Percentiles rank a stretch among this genome's conserved stretches.
phyloP scores from a whole-genome alignment of 2,113 vertebrate genomes.

The Alaudala cheleensis region DNA sequence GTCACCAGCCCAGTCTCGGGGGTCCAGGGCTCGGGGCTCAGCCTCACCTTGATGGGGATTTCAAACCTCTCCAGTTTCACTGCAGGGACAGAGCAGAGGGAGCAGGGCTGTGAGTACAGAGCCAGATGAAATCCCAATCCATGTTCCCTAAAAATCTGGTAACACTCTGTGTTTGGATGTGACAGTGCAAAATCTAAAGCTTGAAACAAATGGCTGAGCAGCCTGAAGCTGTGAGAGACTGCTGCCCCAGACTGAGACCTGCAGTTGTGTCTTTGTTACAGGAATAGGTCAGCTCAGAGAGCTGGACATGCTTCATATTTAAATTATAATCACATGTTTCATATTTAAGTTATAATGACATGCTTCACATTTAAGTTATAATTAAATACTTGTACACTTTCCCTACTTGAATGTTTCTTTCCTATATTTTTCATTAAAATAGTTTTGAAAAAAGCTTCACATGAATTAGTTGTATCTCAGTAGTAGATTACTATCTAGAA shows the following conservation, averaged over 20 bases:
- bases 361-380: too few species aligned
- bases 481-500: not conserved
- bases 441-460: not conserved
- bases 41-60: slow-evolving; percentile 90
- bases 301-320: not conserved
- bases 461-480: not conserved
- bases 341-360: too few species aligned
- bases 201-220: not conserved
- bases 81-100: slow-evolving; percentile 53
- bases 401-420: not conserved
- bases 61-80: slow-evolving; percentile 96
- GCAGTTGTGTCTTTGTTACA: not conserved
- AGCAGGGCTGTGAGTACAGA: not conserved
- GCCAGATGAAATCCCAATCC: not conserved
- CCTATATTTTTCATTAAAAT: not conserved
- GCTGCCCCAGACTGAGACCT: not conserved
- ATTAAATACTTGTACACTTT: not conserved
- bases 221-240: not conserved
- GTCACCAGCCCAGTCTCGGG: slow-evolving; percentile 96
- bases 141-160: not conserved
- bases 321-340: not conserved
- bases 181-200: not conserved
- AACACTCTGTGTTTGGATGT: not conserved
- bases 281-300: not conserved
- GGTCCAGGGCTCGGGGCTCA: slow-evolving; percentile 94